Percentiles rank a stretch among this genome's conserved stretches.
These are phyloP conservation scores for Puffinus mauretanicus DNA, from an alignment of 2,113 vertebrate species.

Conservation along the genomic window DNA sequence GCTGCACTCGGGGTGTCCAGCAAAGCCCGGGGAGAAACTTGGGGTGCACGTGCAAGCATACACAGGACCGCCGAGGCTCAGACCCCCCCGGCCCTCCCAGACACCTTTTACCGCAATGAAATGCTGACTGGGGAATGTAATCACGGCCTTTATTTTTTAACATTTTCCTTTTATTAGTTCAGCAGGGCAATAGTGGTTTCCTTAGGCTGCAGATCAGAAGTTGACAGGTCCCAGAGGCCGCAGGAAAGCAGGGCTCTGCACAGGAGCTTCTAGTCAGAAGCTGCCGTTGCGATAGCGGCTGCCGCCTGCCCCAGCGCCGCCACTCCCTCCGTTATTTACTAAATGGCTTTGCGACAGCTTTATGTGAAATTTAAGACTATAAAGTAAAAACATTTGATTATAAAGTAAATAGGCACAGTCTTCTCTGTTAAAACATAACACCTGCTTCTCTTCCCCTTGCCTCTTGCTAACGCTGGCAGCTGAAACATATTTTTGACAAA, in stretches of 20 bases:
- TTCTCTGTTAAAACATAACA: neutral
- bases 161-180: neutral
- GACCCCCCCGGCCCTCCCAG: neutral
- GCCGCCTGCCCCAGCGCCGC: rapidly evolving
- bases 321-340: neutral
- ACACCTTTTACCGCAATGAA: neutral
- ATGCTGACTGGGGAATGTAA: neutral
- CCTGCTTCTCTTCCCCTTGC: neutral
- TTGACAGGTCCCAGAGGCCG: neutral
- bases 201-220: neutral
- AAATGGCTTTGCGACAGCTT: neutral
- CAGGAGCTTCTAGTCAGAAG: neutral
- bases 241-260: neutral
- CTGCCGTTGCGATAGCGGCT: neutral
- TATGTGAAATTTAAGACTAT: neutral
- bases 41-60: too few relatives aligned
- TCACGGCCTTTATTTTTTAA: neutral
- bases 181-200: neutral
- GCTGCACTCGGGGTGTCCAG: neutral
- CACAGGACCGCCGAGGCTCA: neutral
- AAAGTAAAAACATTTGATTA: neutral
- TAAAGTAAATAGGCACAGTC: neutral
- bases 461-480: neutral
- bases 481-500: neutral
- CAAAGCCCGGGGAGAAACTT: neutral